Conservation (phyloP, 2,888 invertebrate species). For the Drosophila ezoana region DNA sequence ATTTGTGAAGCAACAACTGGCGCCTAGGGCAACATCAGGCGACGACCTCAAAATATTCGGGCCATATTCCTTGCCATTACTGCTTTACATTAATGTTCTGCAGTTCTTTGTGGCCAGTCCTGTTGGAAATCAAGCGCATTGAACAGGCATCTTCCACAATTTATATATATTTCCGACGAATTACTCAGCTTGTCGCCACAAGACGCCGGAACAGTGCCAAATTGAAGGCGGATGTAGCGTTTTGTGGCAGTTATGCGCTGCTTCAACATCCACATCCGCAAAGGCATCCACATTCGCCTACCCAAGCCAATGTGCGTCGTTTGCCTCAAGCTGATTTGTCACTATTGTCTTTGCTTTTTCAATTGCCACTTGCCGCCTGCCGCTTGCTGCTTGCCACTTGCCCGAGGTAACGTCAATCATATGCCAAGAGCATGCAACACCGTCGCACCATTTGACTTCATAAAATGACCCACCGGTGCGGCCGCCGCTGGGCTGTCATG, state of each 20-base stretch:
- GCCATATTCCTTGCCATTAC: constrained; percentile 13
- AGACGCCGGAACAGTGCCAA: constrained; percentile 44
- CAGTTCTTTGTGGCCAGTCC: constrained; percentile 46
- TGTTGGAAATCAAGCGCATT: constrained; percentile 72
- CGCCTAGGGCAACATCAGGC: constrained; percentile 61
- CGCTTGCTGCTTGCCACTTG: constrained; percentile 20
- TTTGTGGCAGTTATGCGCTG: constrained; percentile 30
- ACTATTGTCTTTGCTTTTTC: constrained; percentile 36
- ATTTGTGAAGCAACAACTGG: constrained; percentile 56
- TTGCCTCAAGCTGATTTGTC: constrained; percentile 49
- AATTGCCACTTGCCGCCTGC: constrained; percentile 13
- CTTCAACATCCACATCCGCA: constrained; percentile 6
- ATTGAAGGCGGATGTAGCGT: constrained; percentile 49
- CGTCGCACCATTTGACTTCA: constrained; percentile 50
- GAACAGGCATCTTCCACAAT: constrained; percentile 35
- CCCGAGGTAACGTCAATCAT: constrained; percentile 37
- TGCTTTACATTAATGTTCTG: constrained; percentile 14
- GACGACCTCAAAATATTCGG: constrained; percentile 18
- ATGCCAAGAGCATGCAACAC: constrained; percentile 61
- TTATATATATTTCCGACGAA: constrained; percentile 27
- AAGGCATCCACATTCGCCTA: constrained; percentile 19
- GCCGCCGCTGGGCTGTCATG: constrained; percentile 39
- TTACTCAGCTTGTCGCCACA: constrained; percentile 21
- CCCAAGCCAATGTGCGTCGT: constrained; percentile 11
- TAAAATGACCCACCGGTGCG: constrained; percentile 40